phyloP scores from a whole-genome alignment of 2,113 vertebrate species.

The Cricetomys ansorgei region DNA sequence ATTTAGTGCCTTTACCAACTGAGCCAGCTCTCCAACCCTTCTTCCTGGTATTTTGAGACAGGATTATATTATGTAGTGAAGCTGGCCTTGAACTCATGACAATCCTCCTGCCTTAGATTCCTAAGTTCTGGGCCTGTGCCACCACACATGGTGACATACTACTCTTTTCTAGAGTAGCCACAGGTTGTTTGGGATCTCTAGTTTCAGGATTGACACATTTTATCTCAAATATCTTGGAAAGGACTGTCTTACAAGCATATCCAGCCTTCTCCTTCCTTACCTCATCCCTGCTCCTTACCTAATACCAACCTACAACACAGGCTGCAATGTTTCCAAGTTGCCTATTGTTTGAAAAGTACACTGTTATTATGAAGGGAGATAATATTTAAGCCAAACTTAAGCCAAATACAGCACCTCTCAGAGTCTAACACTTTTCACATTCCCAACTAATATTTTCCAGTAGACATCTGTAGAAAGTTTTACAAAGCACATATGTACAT shows the following conservation, averaged over 20 bases:
- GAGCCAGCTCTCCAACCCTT: background rate
- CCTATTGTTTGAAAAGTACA: background rate
- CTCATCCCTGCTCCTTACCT: background rate
- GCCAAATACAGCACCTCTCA: background rate
- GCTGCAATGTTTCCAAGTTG: background rate
- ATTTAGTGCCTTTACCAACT: background rate
- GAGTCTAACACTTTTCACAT: background rate
- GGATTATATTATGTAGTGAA: background rate
- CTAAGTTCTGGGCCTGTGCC: background rate
- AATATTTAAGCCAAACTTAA: background rate
- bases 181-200: background rate
- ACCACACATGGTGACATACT: background rate
- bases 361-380: background rate
- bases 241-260: background rate
- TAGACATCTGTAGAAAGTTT: background rate
- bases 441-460: background rate
- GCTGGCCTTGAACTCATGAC: background rate
- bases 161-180: background rate
- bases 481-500: background rate
- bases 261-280: background rate
- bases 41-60: background rate
- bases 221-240: background rate
- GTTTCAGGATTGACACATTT: background rate
- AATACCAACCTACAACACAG: background rate
- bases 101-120: background rate